phyloP scores from a whole-genome alignment of 2,888 invertebrate genomes.

The Hirtodrosophila cameraria region DNA sequence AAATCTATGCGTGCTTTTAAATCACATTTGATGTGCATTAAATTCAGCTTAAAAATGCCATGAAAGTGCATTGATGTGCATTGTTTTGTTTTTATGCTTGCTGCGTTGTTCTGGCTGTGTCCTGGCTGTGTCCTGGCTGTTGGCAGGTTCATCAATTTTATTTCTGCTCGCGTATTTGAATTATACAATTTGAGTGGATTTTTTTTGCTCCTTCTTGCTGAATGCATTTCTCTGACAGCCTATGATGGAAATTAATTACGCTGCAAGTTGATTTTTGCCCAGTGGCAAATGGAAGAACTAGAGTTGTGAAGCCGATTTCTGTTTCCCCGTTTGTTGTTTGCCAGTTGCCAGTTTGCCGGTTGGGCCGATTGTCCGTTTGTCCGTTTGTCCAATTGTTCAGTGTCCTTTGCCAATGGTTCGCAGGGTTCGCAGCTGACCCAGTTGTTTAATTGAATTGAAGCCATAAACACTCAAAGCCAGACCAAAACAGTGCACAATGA shows the following conservation, averaged over 20 bases:
- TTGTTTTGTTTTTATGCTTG: constrained; percentile 2
- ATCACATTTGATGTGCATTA: neutral
- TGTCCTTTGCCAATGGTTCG: constrained; percentile 53
- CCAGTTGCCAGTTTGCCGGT: neutral
- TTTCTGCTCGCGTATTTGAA: constrained; percentile 24
- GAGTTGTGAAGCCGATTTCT: neutral
- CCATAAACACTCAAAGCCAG: constrained; percentile 70
- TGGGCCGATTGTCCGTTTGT: too few species aligned
- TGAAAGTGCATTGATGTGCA: constrained; percentile 16
- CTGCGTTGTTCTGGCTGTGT: too few species aligned
- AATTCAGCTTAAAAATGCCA: constrained; percentile 11
- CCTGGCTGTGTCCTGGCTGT: neutral
- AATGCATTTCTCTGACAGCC: constrained; percentile 47
- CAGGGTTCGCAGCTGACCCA: constrained; percentile 65
- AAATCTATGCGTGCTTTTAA: neutral
- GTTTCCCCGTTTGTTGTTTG: neutral
- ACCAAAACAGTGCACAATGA: constrained; percentile 47
- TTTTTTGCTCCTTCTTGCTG: constrained; percentile 12
- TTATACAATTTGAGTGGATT: constrained; percentile 24
- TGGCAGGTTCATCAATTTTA: constrained; percentile 35
- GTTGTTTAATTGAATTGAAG: constrained; percentile 79
- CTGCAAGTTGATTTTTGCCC: constrained; percentile 52
- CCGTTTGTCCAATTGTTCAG: constrained; percentile 12
- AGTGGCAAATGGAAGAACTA: constrained; percentile 14
- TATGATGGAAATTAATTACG: constrained; percentile 70